Base-by-base conservation (phyloP, 2,888 invertebrate species). In the Habroteleia sp. region DNA sequence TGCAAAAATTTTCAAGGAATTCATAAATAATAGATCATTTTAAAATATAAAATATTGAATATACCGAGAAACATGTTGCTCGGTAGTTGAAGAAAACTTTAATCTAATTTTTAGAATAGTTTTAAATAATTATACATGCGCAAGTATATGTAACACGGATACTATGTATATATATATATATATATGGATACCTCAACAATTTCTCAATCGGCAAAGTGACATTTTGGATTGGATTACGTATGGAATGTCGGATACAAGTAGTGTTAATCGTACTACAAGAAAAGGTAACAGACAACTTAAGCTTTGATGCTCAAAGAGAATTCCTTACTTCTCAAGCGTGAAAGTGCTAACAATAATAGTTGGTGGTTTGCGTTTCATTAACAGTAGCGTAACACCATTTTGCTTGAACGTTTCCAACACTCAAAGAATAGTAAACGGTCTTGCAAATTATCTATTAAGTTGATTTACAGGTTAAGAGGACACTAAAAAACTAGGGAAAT, bases 341-440 rank as follows among this genome's bases (percentile, higher is more conserved):
- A 76, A 78, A 76, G 75, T 73, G 76, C 79, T 75, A 81, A 82
- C 80, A 81, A 81, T 81, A 82, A 81, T 78, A 81, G 79, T 79
- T 76, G 74, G 75, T 69, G 73, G 81, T 82, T 82, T 81, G 80
- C 80, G 78, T 83, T 83, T 82, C 81, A 82, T 82, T 82, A 83
- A 76, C 78, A 77, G 72, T 74, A 77, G 76, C 68, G 72, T 62
- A 63, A 74, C 78, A 77, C 76, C 73, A 74, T 71, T 69, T 48
- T 74, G 39, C 44, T 76, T 73, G 75, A 56, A 50, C 27, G 25
- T 41, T 62, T 35, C 48, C 42, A 74, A 50, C 31, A 58, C 23
- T 50, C 42, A 31, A 72, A 50, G 41, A 58, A 73, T 52, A 17
- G 10, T 25, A 23, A 29, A 6, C 29, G 16, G 8, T 52, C 37